Conservation (phyloP, 2,888 invertebrate species). For the Rosalia funebris region DNA sequence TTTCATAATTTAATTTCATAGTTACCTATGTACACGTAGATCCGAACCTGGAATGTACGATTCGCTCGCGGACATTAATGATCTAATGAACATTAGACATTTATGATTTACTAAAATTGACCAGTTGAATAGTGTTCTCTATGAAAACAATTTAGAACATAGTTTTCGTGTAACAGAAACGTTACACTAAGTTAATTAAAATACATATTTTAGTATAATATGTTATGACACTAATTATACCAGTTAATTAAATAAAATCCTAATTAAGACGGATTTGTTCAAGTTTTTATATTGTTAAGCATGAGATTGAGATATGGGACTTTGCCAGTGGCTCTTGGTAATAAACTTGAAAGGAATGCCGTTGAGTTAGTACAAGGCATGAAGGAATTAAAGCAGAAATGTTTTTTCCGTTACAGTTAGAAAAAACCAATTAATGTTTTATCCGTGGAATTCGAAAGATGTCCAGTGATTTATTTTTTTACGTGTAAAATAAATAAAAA, state of each 20-base stretch:
- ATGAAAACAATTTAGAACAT: no score
- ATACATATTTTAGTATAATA: neutral
- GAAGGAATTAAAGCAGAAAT: neutral
- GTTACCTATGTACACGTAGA: no score
- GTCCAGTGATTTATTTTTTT: neutral
- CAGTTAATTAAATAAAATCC: neutral
- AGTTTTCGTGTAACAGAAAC: no score
- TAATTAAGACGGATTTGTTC: neutral
- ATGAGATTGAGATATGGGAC: no score
- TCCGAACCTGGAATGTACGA: no score
- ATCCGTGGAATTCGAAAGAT: neutral
- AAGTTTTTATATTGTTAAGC: neutral
- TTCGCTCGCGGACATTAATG: no score
- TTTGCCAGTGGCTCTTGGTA: neutral
- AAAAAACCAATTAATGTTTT: neutral
- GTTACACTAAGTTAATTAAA: neutral
- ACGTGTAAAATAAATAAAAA: neutral
- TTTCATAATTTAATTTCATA: no score
- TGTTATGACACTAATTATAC: neutral
- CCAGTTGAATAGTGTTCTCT: no score
- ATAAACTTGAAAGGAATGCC: conserved; percentile 1
- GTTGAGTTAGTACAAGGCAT: neutral
- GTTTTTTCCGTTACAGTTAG: neutral
- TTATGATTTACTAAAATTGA: no score
- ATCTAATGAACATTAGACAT: no score